Conservation (phyloP, 2,797 vertebrate species). For the Peromyscus attwateri region DNA sequence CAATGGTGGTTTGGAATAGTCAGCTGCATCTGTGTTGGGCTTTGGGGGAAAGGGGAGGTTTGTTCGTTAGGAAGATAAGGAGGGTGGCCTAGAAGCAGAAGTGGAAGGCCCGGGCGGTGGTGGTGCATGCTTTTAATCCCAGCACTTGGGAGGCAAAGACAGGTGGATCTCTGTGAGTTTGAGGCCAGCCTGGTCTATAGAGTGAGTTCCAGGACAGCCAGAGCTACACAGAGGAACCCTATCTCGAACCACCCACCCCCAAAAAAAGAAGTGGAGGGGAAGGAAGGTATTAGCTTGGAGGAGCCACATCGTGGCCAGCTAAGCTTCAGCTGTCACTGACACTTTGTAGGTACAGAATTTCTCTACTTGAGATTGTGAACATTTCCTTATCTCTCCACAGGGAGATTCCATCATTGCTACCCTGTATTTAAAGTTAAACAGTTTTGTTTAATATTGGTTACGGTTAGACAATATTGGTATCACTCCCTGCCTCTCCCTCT, state of each 20-base stretch:
- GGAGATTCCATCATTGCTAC: neutral
- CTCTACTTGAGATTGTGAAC: neutral
- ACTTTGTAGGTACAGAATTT: constrained; percentile 6
- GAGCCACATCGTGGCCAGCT: neutral
- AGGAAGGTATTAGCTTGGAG: neutral
- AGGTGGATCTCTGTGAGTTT: too few relatives aligned
- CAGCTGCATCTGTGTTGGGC: neutral
- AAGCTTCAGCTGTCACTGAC: neutral
- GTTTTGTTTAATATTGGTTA: constrained; percentile 53
- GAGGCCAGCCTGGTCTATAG: too few relatives aligned
- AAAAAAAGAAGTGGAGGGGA: neutral
- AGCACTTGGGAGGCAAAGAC: too few relatives aligned
- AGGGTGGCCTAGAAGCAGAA: neutral
- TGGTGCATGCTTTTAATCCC: too few relatives aligned
- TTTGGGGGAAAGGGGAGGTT: constrained; percentile 37
- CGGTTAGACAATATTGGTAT: constrained; percentile 15
- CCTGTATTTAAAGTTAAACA: constrained; percentile 46
- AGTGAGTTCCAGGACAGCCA: too few relatives aligned
- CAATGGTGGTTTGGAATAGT: neutral
- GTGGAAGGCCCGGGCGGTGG: neutral
- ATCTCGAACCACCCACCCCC: too few relatives aligned
- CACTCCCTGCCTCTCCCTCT: constrained; percentile 41
- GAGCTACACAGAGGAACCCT: too few relatives aligned
- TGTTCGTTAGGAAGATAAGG: constrained; percentile 46
- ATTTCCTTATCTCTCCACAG: neutral